Evolutionary conservation across 2,113 vertebrate genomes (phyloP).

Genomic region (Nansenia antarctica): DNA sequence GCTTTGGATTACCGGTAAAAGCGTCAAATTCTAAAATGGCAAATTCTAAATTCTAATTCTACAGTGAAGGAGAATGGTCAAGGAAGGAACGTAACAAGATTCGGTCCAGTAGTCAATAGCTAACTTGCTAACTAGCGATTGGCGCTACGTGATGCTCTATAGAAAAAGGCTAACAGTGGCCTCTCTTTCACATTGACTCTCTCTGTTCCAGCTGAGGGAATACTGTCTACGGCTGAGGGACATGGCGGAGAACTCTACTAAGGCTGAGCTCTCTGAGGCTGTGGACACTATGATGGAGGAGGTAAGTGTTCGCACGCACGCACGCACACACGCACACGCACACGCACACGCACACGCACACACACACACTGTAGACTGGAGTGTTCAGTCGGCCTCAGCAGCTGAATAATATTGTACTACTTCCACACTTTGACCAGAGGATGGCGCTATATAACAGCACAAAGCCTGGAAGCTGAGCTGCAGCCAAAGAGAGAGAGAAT

Average conservation of each 20-base stretch:
- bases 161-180: too few relatives aligned
- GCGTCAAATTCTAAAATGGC: too few relatives aligned
- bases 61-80: too few relatives aligned
- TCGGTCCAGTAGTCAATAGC: too few relatives aligned
- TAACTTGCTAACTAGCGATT: too few relatives aligned
- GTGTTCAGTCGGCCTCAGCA: too few relatives aligned
- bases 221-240: conserved; percentile 91
- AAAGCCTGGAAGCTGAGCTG: background rate
- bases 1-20: too few relatives aligned
- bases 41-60: too few relatives aligned
- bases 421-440: conserved; percentile 51
- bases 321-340: background rate
- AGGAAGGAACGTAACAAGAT: too few relatives aligned
- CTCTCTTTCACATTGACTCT: too few relatives aligned
- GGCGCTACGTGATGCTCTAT: too few relatives aligned
- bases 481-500: background rate
- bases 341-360: background rate
- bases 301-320: conserved; percentile 71
- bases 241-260: conserved; percentile 84
- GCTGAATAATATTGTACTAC: background rate
- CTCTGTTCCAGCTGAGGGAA: conserved; percentile 88
- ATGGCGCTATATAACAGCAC: conserved; percentile 56
- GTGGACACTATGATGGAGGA: conserved; percentile 95
- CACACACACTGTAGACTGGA: too few relatives aligned
- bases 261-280: conserved; percentile 80